phyloP scores from a whole-genome alignment of 2,888 invertebrate genomes.

The Meganola albula region DNA sequence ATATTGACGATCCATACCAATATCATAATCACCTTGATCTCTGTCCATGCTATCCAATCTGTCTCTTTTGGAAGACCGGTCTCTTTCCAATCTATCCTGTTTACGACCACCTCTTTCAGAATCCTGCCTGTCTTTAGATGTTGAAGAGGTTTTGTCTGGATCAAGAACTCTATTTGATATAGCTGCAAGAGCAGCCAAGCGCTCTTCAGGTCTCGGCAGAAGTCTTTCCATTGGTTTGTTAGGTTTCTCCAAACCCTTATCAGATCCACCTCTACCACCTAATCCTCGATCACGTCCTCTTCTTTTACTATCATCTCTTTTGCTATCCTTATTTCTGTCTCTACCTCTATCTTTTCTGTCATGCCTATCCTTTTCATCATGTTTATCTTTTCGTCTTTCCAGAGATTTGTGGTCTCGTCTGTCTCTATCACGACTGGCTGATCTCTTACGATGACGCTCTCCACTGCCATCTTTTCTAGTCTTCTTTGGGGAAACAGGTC shows the following conservation, averaged over 20 bases:
- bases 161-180: constrained; percentile 68
- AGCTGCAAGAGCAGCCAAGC: constrained; percentile 78
- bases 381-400: constrained; percentile 72
- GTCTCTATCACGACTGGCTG: constrained; percentile 69
- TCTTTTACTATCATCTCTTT: constrained; percentile 73
- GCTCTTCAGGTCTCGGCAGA: constrained; percentile 80
- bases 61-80: constrained; percentile 70
- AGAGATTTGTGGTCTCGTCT: constrained; percentile 70
- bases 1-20: constrained; percentile 63
- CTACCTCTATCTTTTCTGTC: constrained; percentile 85
- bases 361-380: constrained; percentile 78
- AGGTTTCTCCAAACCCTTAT: constrained; percentile 79
- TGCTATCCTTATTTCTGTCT: constrained; percentile 73
- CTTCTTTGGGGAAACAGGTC: constrained; percentile 72
- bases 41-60: constrained; percentile 67
- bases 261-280: constrained; percentile 60
- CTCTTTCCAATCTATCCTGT: constrained; percentile 69
- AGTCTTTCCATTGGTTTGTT: constrained; percentile 80
- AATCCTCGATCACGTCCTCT: constrained; percentile 68
- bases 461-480: constrained; percentile 59
- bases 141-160: constrained; percentile 63
- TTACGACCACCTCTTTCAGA: constrained; percentile 70
- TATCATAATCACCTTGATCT: constrained; percentile 69
- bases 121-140: constrained; percentile 69
- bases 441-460: constrained; percentile 54